Base-by-base conservation (phyloP, 2,113 vertebrate genomes). In the Toxostoma redivivum region DNA sequence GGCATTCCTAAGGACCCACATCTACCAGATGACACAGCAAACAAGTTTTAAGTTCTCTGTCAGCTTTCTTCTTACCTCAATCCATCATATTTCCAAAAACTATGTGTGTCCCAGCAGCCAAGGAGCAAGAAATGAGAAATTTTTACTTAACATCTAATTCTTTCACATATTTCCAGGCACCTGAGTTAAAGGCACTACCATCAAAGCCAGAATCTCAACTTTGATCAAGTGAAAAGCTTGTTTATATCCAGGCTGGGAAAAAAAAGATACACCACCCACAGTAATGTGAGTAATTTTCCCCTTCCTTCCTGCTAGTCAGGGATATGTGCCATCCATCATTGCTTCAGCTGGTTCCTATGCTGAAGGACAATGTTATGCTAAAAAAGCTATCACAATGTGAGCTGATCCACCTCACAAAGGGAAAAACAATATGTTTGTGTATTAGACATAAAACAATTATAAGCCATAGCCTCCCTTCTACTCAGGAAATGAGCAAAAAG, bases 321-420 rank as follows among this genome's bases (percentile, higher is more conserved):
- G 15, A 58, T 30, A 30, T 71, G n/a, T 54, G 47, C 47, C 22
- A 61, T 44, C 30, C 58, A 35, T 12, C 0, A 0, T 42, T 5
- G 6, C 37, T 51, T 72, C 70, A 79, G 27, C 61, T 57, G 17
- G 44, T 31, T 82, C n/a, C 71, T 37, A 2, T 3, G n/a, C 67
- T 88, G 50, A 42, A 72, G 48, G 20, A 66, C 22, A 93, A 30
- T 31, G 57, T 73, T 28, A 16, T 18, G 45, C 70, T 66, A 71
- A 48, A 71, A 81, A 27, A 81, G 5, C 38, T 58, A 33, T 10
- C 47, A 42, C 30, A 42, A 17, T 7, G 22, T 31, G 70, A 65
- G 23, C 30, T 18, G 30, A 71, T 15, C 66, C 60, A 73, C 20
- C 35, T n/a, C 53, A 66, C 24, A 37, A 44, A 71, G 14, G 5